phyloP scores from a whole-genome alignment of 2,888 invertebrate genomes.

The Heteromyza rotundicornis region DNA sequence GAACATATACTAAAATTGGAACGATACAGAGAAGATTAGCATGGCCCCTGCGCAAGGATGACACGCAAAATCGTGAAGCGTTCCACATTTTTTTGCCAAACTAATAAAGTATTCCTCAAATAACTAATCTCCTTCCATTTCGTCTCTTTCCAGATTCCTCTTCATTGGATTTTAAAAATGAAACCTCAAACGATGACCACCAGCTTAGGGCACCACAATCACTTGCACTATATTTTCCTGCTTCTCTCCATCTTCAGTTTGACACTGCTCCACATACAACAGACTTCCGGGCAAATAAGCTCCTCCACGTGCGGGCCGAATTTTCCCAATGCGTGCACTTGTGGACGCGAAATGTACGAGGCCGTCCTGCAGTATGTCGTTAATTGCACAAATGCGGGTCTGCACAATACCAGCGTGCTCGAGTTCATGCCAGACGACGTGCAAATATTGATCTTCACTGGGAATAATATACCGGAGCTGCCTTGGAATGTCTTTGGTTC shows the following conservation, averaged over 20 bases:
- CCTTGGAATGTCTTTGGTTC: slow-evolving; percentile 77
- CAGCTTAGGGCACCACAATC: background rate
- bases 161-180: slow-evolving; percentile 8
- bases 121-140: no score
- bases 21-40: slow-evolving; percentile 94
- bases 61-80: slow-evolving; percentile 93
- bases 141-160: no score
- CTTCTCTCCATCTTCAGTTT: slow-evolving; percentile 10
- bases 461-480: slow-evolving; percentile 70
- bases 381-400: slow-evolving; percentile 73
- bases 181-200: slow-evolving; percentile 2
- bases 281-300: slow-evolving; percentile 3
- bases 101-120: no score
- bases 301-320: slow-evolving; percentile 61
- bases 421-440: slow-evolving; percentile 70
- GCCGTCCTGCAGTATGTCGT: slow-evolving; percentile 67
- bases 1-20: slow-evolving; percentile 88
- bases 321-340: slow-evolving; percentile 66
- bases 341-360: slow-evolving; percentile 66
- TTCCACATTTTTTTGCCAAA: slow-evolving; percentile 64
- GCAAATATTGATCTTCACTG: slow-evolving; percentile 74
- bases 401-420: slow-evolving; percentile 68
- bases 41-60: slow-evolving; percentile 93
- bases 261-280: background rate
- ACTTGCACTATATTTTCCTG: slow-evolving; percentile 5